Evolutionary conservation across 1,140 invertebrate genomes (phyloP).

Genomic region (Lysiphlebus fabarum): DNA sequence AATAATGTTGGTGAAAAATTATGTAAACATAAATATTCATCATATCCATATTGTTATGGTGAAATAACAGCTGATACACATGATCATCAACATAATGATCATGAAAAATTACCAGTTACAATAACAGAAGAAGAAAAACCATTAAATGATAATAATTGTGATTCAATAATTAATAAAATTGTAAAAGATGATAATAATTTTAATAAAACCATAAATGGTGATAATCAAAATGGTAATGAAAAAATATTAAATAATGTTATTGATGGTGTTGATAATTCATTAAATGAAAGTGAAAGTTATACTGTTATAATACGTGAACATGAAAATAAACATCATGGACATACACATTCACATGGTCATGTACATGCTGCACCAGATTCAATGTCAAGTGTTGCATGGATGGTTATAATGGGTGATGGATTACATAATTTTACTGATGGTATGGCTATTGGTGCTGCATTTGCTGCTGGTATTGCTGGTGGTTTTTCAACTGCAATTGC

Average conservation of each 20-base stretch:
- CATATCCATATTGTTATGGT: constrained; percentile 80
- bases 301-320: constrained; percentile 72
- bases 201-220: constrained; percentile 34
- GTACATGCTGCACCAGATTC: constrained; percentile 79
- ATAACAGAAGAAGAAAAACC: constrained; percentile 37
- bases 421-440: constrained; percentile 90
- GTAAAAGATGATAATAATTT: constrained; percentile 29
- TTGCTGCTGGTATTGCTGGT: constrained; percentile 79
- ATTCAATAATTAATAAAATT: constrained; percentile 31
- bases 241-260: no score
- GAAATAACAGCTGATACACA: constrained; percentile 66
- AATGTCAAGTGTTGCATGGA: constrained; percentile 84
- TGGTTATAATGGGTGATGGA: constrained; percentile 93
- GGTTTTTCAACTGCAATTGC: constrained; percentile 90
- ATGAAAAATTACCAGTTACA: constrained; percentile 35
- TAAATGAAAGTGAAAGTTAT: constrained; percentile 62
- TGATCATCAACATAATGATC: constrained; percentile 45
- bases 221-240: no score
- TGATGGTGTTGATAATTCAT: constrained; percentile 41
- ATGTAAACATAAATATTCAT: constrained; percentile 80
- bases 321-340: constrained; percentile 80
- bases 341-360: constrained; percentile 79
- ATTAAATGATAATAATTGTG: constrained; percentile 30
- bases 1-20: constrained; percentile 67
- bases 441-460: constrained; percentile 92